A percentile compares a stretch with the other conserved stretches of the same genome.
Evolutionary conservation across 2,113 vertebrate species (phyloP).

Genomic region (Sprattus sprattus): DNA sequence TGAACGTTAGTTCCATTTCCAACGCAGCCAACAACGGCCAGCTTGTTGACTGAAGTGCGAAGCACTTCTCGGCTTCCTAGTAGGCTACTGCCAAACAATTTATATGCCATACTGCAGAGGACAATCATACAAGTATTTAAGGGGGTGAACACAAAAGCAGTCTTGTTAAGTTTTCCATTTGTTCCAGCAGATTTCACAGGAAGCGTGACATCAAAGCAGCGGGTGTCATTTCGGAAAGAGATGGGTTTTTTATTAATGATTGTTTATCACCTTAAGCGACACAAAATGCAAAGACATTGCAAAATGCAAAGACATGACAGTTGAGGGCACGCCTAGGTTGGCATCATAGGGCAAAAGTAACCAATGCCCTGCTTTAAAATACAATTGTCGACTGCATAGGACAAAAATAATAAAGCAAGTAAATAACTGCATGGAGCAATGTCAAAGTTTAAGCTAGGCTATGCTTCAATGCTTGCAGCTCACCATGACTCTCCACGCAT

Average conservation of each 20-base stretch:
- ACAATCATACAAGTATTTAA: neutral
- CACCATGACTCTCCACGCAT: neutral
- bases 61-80: too few relatives aligned
- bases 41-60: too few relatives aligned
- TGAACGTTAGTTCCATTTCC: too few relatives aligned
- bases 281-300: neutral
- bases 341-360: neutral
- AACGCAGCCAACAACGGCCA: too few relatives aligned
- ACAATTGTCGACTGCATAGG: too few relatives aligned
- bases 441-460: neutral
- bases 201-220: neutral
- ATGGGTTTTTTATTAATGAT: neutral
- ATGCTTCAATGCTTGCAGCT: neutral
- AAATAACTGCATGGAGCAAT: neutral
- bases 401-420: too few relatives aligned
- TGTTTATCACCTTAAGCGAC: neutral
- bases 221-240: neutral
- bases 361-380: neutral
- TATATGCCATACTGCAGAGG: neutral
- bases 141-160: neutral
- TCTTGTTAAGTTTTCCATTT: constrained; percentile 7
- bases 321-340: neutral
- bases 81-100: neutral
- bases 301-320: neutral
- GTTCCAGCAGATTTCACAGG: neutral